Evolutionary conservation across 2,888 invertebrate species (phyloP), one percentile per base, ranked within the genome.

Genomic region (Agrotis exclamationis): DNA sequence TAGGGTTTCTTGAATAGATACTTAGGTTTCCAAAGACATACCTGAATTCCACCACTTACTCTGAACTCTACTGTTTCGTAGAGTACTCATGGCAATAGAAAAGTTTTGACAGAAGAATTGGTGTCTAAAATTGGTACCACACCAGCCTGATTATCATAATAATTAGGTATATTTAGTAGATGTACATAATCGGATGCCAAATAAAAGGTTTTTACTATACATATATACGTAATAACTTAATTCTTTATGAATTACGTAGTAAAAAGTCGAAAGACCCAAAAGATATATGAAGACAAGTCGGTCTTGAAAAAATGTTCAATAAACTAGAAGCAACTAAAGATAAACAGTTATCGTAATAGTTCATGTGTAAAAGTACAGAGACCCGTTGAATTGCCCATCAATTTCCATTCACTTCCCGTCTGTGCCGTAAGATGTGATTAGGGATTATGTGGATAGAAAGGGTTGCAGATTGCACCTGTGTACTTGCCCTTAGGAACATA

Each of bases 331-430:
- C 39, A 39, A 39, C 39, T 9, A 39, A 39, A 11, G 39, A 39
- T 39, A 39, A 75, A 58, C 33, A 24, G 33, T n/a, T 20, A 24
- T 48, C 24, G 59, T 63, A 62, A 64, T 53, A 64, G 68, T 69
- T 69, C 20, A 65, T 51, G 16, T 51, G 16, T 51, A 64, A 56
- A 67, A 65, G 57, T 53, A 57, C 45, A 53, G 28, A 58, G 57
- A 58, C 64, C 48, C 24, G 51, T 62, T 33, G 58, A 62, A 63
- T 67, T 24, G 63, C 22, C 39, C 67, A 71, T 79, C 60, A 71
- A 71, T 68, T 59, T 63, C 64, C 71, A 65, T 68, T 79, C 76
- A 76, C 71, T 79, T 79, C 76, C 76, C 58, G 62, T 56, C 33
- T 59, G 51, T 67, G 67, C 44, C 20, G 64, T 68, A 79, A 79